Conservation (phyloP, 1,140 invertebrate species). For the Euwallacea similis region DNA sequence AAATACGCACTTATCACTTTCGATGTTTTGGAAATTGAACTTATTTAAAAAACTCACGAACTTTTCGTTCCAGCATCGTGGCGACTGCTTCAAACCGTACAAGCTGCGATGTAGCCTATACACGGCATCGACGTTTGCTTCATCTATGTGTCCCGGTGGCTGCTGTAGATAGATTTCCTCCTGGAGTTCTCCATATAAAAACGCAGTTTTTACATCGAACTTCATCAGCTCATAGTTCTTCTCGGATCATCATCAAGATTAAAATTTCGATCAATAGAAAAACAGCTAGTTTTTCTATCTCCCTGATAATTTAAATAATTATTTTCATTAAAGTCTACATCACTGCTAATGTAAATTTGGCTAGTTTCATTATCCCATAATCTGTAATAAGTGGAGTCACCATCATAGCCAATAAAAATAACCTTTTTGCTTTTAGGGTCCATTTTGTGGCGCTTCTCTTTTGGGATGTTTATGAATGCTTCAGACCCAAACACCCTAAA, state of each 20-base stretch:
- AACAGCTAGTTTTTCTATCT: conserved; percentile 26
- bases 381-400: neutral
- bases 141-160: conserved; percentile 53
- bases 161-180: conserved; percentile 49
- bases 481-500: no score
- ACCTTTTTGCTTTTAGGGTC: no score
- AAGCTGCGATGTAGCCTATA: conserved; percentile 49
- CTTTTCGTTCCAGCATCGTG: no score
- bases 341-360: conserved; percentile 6
- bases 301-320: no score
- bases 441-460: no score
- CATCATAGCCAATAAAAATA: neutral
- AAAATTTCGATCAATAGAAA: conserved; percentile 31
- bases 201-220: conserved; percentile 52
- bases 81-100: conserved; percentile 56
- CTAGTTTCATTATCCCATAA: conserved; percentile 13
- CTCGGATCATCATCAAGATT: conserved; percentile 5
- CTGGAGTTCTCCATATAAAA: conserved; percentile 54
- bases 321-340: no score
- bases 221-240: conserved; percentile 36
- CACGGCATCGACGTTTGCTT: conserved; percentile 33
- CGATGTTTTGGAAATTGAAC: no score
- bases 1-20: no score
- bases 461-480: no score
- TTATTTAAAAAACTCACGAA: no score